Percentiles rank a stretch among this genome's conserved stretches.
These are phyloP conservation scores for Eumaeus atala DNA, from an alignment of 1,140 invertebrate species.

Conservation along the genomic window DNA sequence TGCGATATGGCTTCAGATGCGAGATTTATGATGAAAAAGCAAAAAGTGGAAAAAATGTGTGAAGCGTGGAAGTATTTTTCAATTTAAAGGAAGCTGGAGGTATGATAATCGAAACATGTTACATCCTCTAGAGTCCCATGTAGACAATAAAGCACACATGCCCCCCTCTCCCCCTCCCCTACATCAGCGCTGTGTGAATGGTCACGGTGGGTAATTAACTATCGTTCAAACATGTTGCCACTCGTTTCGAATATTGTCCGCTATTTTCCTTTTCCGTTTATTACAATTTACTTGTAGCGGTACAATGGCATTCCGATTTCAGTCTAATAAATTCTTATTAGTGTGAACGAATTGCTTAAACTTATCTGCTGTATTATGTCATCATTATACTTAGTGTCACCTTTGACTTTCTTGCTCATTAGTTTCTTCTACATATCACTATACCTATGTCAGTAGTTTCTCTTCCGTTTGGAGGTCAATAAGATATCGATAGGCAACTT, in stretches of 20 bases:
- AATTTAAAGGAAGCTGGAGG: slow-evolving; percentile 42
- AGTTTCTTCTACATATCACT: too few relatives aligned
- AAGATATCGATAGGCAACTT: too few relatives aligned
- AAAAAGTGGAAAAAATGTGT: slow-evolving; percentile 24
- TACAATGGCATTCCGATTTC: too few relatives aligned
- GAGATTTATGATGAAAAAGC: slow-evolving; percentile 30
- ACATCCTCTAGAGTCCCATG: slow-evolving; percentile 30
- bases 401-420: too few relatives aligned
- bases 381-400: too few relatives aligned
- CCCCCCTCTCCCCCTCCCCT: not conserved
- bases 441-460: too few relatives aligned
- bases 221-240: not conserved
- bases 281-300: too few relatives aligned
- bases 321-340: too few relatives aligned
- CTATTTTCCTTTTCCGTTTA: too few relatives aligned
- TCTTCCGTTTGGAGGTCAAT: too few relatives aligned
- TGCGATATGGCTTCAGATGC: slow-evolving; percentile 26
- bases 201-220: slow-evolving; percentile 2
- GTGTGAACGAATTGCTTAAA: too few relatives aligned
- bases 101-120: slow-evolving; percentile 58
- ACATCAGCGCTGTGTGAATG: not conserved
- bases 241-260: slow-evolving; percentile 4
- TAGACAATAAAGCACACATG: slow-evolving; percentile 6
- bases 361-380: too few relatives aligned
- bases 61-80: slow-evolving; percentile 41